Evolutionary conservation across 1,140 invertebrate genomes (phyloP), one percentile per base, ranked within the genome.

Genomic region (Diabrotica virgifera): DNA sequence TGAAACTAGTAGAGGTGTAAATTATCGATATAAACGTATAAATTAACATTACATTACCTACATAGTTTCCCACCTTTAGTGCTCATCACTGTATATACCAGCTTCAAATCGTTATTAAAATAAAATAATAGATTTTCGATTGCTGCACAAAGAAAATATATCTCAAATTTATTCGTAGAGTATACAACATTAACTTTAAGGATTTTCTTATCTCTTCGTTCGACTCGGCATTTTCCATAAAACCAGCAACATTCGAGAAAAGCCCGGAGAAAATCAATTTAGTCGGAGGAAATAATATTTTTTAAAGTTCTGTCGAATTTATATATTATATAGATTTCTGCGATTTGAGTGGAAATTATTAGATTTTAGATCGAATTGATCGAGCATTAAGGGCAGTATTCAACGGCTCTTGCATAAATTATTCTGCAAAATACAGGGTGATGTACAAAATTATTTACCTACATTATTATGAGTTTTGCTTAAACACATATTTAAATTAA

Each of bases 301-400:
- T 59, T 59, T 51, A 36, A 38, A 51, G 46, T 59, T 51, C 46
- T 13, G 58, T 51, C 14, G 12, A 60, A 69, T 65, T 65, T 69
- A 46, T 46, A 46, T 46, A 46, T 46, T 10, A 10, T 65, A 55
- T 60, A 50, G 62, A 52, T 64, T 54, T 56, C 63, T 54, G 53
- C 56, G 60, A 66, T 63, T 69, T 64, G 59, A 65, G 58, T 52
- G 59, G 64, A 69, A 69, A 66, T 63, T 69, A 69, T 69, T 69
- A 69, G 68, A 69, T 66, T 66, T 69, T 66, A 61, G 64, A 69
- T 66, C 66, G 64, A 69, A 69, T 69, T 69, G 67, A 60, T 69
- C 50, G 63, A 65, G 59, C 63, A 65, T 69, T 69, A 69, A 69
- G 65, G 65, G 62, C 35, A 62, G 55, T 63, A 65, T 63, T 24